Evolutionary conservation across 2,888 invertebrate genomes (phyloP).

Genomic region (Pantelozetes paolii): DNA sequence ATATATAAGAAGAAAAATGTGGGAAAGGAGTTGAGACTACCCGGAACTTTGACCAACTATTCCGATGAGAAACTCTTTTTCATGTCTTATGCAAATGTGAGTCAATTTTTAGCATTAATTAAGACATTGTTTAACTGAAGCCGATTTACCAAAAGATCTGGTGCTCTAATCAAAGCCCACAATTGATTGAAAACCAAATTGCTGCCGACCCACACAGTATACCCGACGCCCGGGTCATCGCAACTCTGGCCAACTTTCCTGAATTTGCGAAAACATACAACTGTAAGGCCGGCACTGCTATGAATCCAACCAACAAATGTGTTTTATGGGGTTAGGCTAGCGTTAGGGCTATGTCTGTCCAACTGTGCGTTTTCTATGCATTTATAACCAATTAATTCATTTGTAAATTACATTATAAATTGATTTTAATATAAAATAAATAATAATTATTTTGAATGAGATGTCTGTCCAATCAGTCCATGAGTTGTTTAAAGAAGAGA

Average conservation of each 20-base stretch:
- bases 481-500: too few species aligned
- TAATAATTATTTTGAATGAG: too few species aligned
- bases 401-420: background rate
- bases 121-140: background rate
- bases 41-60: slow-evolving; percentile 11
- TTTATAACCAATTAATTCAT: background rate
- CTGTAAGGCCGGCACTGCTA: slow-evolving; percentile 15
- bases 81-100: slow-evolving; percentile 39
- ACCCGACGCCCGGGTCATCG: slow-evolving; percentile 26
- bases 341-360: background rate
- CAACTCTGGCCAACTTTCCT: slow-evolving; percentile 34
- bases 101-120: background rate
- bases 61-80: slow-evolving; percentile 37
- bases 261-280: slow-evolving; percentile 38
- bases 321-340: slow-evolving; percentile 41
- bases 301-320: slow-evolving; percentile 33
- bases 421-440: too few species aligned
- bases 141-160: slow-evolving; percentile 24
- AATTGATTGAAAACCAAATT: background rate
- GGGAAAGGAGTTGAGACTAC: slow-evolving; percentile 6
- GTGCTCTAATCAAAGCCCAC: slow-evolving; percentile 23
- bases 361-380: too few species aligned
- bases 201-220: slow-evolving; percentile 17
- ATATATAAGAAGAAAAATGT: background rate
- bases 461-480: too few species aligned